These are phyloP conservation scores for Limenitis camilla DNA, from an alignment of 2,888 invertebrate species.

Conservation along the genomic window DNA sequence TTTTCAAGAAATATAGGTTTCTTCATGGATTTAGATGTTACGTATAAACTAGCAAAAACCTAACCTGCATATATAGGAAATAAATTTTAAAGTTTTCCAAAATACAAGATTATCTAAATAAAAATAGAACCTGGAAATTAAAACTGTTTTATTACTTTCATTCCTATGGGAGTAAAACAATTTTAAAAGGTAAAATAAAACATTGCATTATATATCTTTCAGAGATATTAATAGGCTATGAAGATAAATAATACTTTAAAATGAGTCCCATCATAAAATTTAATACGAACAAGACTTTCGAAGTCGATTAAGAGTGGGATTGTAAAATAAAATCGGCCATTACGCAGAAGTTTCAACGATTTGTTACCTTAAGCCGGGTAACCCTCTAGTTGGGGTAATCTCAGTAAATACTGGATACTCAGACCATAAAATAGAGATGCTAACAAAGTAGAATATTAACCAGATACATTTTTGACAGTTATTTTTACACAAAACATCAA, in stretches of 20 bases:
- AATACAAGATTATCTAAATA: no score
- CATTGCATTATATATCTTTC: background rate
- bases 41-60: no score
- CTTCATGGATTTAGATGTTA: no score
- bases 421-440: background rate
- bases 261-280: slow-evolving; percentile 19
- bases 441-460: background rate
- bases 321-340: slow-evolving; percentile 27
- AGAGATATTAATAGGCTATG: background rate
- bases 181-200: background rate
- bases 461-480: background rate
- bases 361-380: slow-evolving; percentile 25
- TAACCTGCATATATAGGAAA: no score
- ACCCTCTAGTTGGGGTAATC: slow-evolving; percentile 19
- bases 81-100: no score
- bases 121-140: no score
- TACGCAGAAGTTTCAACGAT: slow-evolving; percentile 28
- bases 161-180: no score
- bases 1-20: no score
- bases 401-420: slow-evolving; percentile 15
- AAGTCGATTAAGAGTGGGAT: slow-evolving; percentile 21
- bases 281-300: slow-evolving; percentile 19
- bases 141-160: no score
- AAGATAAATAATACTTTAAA: slow-evolving; percentile 9
- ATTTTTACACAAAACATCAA: no score